A percentile compares a stretch with the other conserved stretches of the same genome.
Conservation (phyloP, 2,888 invertebrate genomes). For the Ctenicera cuprea region DNA sequence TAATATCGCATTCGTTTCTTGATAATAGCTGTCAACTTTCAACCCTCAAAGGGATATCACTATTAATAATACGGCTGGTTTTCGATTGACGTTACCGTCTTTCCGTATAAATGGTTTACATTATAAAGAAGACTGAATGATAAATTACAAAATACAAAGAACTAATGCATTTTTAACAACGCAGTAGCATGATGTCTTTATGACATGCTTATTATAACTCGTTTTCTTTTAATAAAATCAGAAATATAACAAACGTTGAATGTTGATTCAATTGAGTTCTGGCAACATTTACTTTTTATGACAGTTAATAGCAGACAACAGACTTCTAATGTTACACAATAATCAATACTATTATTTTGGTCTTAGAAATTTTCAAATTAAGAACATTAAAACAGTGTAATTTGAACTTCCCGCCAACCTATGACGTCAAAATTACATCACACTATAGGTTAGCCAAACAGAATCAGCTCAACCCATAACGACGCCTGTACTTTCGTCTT, state of each 20-base stretch:
- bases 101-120: background rate
- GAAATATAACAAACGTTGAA: background rate
- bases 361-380: too few relatives aligned
- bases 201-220: background rate
- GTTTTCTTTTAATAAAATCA: constrained; percentile 2
- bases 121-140: background rate
- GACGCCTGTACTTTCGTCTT: too few relatives aligned
- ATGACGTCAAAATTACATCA: too few relatives aligned
- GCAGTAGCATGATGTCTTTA: background rate
- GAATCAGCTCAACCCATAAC: too few relatives aligned
- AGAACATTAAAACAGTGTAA: too few relatives aligned
- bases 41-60: constrained; percentile 20
- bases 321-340: too few relatives aligned
- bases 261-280: too few relatives aligned
- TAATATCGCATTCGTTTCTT: constrained; percentile 21
- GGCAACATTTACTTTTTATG: too few relatives aligned
- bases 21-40: constrained; percentile 32
- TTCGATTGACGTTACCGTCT: background rate
- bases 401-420: too few relatives aligned
- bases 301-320: too few relatives aligned
- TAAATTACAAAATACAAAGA: constrained; percentile 7
- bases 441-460: too few relatives aligned
- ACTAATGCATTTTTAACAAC: constrained; percentile 2
- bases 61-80: constrained; percentile 24
- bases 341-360: too few relatives aligned